Evolutionary conservation across 2,113 vertebrate species (phyloP), one percentile per base, ranked within the genome.

Genomic region (Lepus timidus): DNA sequence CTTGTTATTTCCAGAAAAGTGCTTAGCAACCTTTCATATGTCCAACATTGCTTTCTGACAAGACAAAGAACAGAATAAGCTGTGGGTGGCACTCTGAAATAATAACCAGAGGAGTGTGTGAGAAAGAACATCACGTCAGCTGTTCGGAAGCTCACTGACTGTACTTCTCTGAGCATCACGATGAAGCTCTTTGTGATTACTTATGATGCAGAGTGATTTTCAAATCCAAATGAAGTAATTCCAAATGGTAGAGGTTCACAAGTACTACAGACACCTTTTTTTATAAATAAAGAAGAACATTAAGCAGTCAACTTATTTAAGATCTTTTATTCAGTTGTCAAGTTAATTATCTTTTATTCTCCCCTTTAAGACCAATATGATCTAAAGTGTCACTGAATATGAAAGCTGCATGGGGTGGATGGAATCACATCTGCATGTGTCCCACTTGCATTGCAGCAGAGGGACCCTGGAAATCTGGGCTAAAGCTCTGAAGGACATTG

Each of bases 351-450:
- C 27, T 90, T 62, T 82, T 61, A 86, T 81, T 74, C 80, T 89
- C 73, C 55, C 29, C 27, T 36, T 85, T 51, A 70, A 88, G 44
- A 88, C 82, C 97, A 95, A 93, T 80, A 81, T 95, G 88, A 96
- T 97, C 87, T 95, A 86, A 95, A 96, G 94, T 68, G 79, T 85
- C 82, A 65, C 88, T 91, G 96, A 97, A 92, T 17, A 90, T 52
- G 16, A 70, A 61, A n/a, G 23, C 1, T 22, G 1, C 36, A 31
- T 16, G 68, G 33, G 22, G 7, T 29, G 23, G 11, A 52, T 51
- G 10, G 33, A 75, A 11, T 36, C 36, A 27, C 22, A 20, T 49
- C 6, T 58, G 29, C 5, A 5, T 33, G 12, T 29, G 2, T 17
- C 9, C 13, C 9, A 20, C 0, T 20, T 2, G 58, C 22, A 17